Percentiles rank a stretch among this genome's conserved stretches.
Conservation (phyloP, 2,797 vertebrate species). For the Schizopygopsis pylzovi region DNA sequence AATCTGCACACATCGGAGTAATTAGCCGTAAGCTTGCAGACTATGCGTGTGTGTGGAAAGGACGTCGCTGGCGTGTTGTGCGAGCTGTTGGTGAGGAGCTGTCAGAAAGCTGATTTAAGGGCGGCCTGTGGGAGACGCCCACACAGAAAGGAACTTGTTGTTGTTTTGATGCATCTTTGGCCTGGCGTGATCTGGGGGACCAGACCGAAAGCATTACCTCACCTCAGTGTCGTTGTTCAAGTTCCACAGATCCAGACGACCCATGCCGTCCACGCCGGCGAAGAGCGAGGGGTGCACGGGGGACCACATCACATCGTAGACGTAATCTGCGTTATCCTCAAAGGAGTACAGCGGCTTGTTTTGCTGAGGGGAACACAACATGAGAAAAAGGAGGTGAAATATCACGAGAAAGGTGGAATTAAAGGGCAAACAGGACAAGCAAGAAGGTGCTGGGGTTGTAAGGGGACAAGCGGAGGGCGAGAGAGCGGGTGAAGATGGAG, state of each 20-base stretch:
- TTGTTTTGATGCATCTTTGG: slow-evolving; percentile 59
- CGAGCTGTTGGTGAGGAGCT: slow-evolving; percentile 65
- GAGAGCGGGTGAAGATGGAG: slow-evolving; percentile 68
- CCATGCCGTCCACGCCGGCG: slow-evolving; percentile 96
- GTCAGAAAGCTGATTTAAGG: slow-evolving; percentile 77
- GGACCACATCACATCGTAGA: slow-evolving; percentile 98
- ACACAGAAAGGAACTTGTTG: slow-evolving; percentile 64
- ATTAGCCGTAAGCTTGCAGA: slow-evolving; percentile 44
- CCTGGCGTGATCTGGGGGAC: slow-evolving; percentile 29
- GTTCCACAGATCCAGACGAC: slow-evolving; percentile 96
- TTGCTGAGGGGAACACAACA: slow-evolving; percentile 78
- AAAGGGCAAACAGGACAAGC: slow-evolving; percentile 4
- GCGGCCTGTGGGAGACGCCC: slow-evolving; percentile 74
- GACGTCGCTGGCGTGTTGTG: slow-evolving; percentile 62
- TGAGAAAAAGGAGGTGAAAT: slow-evolving; percentile 6
- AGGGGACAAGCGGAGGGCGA: slow-evolving; percentile 58
- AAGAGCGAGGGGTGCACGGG: slow-evolving; percentile 94
- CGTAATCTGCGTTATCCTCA: slow-evolving; percentile 98
- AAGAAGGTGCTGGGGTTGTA: slow-evolving; percentile 36
- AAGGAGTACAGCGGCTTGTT: slow-evolving; percentile 98
- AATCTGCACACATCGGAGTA: slow-evolving; percentile 59
- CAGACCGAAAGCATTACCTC: slow-evolving; percentile 53
- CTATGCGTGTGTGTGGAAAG: slow-evolving; percentile 51
- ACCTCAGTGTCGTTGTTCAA: slow-evolving; percentile 98
- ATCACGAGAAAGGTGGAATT: slow-evolving; percentile 21